Evolutionary conservation across 1,140 invertebrate genomes (phyloP).

Genomic region (Tetraneura akinire): DNA sequence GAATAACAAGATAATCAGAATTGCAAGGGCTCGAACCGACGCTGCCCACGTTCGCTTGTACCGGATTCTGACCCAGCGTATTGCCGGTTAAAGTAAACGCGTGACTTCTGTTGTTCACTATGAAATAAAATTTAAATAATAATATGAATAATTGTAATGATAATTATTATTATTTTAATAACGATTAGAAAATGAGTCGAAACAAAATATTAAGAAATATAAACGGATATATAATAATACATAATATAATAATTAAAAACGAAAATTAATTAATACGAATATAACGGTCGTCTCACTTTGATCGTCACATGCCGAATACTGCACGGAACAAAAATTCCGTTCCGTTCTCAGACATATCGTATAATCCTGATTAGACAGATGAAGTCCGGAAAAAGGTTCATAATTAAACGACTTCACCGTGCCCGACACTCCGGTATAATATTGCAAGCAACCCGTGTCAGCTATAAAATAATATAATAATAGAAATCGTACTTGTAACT

Average conservation of each 20-base stretch:
- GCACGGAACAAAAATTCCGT: slow-evolving; percentile 84
- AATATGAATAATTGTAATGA: too few relatives aligned
- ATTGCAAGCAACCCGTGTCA: slow-evolving; percentile 83
- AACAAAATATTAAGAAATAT: too few relatives aligned
- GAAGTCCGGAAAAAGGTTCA: slow-evolving; percentile 71
- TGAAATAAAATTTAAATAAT: too few relatives aligned
- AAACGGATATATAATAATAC: too few relatives aligned
- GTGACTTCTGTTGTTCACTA: slow-evolving; percentile 67
- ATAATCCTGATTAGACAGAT: slow-evolving; percentile 86
- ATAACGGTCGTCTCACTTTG: too few relatives aligned
- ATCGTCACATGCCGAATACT: slow-evolving; percentile 75
- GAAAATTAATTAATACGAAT: not conserved
- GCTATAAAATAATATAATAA: slow-evolving; percentile 58
- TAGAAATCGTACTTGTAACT: not conserved
- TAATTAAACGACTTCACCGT: slow-evolving; percentile 82
- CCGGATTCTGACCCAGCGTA: slow-evolving; percentile 63
- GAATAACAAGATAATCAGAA: slow-evolving; percentile 76
- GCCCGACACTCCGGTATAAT: slow-evolving; percentile 77
- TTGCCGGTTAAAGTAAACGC: slow-evolving; percentile 76
- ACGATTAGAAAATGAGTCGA: too few relatives aligned
- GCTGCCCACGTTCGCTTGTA: slow-evolving; percentile 69
- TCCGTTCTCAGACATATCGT: slow-evolving; percentile 82
- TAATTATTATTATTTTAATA: too few relatives aligned
- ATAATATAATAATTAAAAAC: not conserved
- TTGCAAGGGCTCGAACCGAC: slow-evolving; percentile 66